Evolutionary conservation across 2,888 invertebrate genomes (phyloP), one percentile per base, ranked within the genome.

Genomic region (Chloroclystis v-ata): DNA sequence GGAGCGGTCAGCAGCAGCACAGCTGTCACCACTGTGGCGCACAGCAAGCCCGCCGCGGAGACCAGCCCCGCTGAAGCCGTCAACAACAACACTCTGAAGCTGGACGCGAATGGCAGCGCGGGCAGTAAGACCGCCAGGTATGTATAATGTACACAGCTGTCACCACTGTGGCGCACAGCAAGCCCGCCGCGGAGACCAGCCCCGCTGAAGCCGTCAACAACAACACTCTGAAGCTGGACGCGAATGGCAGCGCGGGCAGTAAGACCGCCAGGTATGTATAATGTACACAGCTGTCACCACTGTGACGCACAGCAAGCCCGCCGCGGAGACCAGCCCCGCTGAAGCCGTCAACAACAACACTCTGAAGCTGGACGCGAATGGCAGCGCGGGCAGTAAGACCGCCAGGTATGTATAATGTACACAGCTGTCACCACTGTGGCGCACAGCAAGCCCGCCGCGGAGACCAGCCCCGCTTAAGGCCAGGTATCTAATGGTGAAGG

Each of bases 241-340:
- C 85, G 43, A 86, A 87, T 54, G 85, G 87, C 1, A 82, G 72
- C 2, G 65, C 86, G 59, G 88, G 89, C 28, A 90, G 88, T 67
- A 86, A 89, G 62, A 67, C 70, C 48, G 81, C 43, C 28, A 49
- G 48, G 48, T 49, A 32, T 32, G 14, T n/a, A 16, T 10, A 26
- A 4, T 12, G 3, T 38, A n/a, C 20, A 6, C 20, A 4, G 35
- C 35, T 9, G 35, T 35, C 3, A 72, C 72, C 6, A 70, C 73
- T 0, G 70, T 75, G 38, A 72, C 76, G 1, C 82, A 80, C 54
- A 76, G 78, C 78, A 80, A 80, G 62, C 75, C 75, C 62, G 75
- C 74, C 6, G 81, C 81, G 1, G 82, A 82, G 52, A 75, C 81
- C 35, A 81, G 84, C 55, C 81, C 82, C 1, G 63, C 83, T 60